phyloP scores from a whole-genome alignment of 2,888 invertebrate genomes.

The Sinotaia quadrata region DNA sequence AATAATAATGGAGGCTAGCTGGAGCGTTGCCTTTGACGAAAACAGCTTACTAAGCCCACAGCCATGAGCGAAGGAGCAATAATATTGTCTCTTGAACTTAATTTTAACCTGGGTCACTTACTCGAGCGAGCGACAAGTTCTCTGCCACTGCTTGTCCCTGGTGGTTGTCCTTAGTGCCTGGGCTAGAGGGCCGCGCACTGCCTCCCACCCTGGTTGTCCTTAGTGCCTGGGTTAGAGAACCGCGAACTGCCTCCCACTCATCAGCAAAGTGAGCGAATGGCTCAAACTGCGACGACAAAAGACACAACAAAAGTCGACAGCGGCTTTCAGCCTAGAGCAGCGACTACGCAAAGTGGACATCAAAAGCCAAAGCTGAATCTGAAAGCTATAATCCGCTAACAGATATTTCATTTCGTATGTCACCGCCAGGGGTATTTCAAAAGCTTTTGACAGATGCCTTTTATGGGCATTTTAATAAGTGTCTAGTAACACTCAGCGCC shows the following conservation, averaged over 20 bases:
- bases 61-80: too few species aligned
- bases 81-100: too few species aligned
- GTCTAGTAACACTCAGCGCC: slow-evolving; percentile 8
- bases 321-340: neutral
- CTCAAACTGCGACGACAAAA: slow-evolving; percentile 2
- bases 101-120: too few species aligned
- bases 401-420: slow-evolving; percentile 20
- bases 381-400: slow-evolving; percentile 12
- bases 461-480: slow-evolving; percentile 17
- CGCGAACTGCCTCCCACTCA: neutral
- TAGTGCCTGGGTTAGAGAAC: neutral
- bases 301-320: neutral
- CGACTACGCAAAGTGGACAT: slow-evolving; percentile 11
- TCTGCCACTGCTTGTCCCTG: too few species aligned
- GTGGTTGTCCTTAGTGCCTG: too few species aligned
- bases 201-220: neutral
- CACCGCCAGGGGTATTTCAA: neutral
- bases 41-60: too few species aligned
- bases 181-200: neutral
- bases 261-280: too few species aligned
- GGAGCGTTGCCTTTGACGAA: too few species aligned
- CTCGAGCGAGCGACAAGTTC: too few species aligned
- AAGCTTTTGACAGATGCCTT: neutral
- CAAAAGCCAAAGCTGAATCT: neutral
- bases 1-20: too few species aligned